A percentile compares a stretch with the other conserved stretches of the same genome.
These are phyloP conservation scores for Paramormyrops hopkinsi DNA, from an alignment of 2,797 vertebrate genomes.

Conservation along the genomic window DNA sequence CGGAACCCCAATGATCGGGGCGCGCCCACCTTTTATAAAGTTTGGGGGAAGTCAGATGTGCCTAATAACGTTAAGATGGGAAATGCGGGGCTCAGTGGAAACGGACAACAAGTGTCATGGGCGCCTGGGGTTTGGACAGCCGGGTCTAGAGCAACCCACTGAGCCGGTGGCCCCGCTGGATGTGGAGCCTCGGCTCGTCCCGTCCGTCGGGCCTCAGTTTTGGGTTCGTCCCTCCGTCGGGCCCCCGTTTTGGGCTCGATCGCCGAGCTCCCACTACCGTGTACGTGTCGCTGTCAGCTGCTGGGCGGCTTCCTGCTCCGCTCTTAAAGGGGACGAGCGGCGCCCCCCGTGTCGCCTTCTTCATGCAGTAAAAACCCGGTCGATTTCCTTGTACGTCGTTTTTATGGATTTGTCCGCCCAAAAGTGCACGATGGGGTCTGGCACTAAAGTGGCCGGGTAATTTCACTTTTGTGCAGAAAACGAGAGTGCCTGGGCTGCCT, in stretches of 20 bases:
- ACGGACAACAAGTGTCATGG: neutral
- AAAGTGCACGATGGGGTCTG: neutral
- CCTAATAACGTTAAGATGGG: neutral
- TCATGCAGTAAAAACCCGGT: too few species aligned
- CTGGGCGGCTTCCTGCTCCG: neutral
- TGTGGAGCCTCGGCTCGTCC: neutral
- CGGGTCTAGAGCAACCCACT: neutral
- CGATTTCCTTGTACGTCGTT: neutral
- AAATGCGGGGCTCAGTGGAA: neutral
- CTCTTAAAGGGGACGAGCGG: slow-evolving; percentile 19
- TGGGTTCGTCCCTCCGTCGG: neutral
- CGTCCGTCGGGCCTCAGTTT: neutral
- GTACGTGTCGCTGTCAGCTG: slow-evolving; percentile 21
- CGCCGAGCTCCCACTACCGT: slow-evolving; percentile 3
- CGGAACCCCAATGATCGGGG: neutral
- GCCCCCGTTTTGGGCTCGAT: neutral
- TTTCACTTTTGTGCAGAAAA: neutral
- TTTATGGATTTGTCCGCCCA: neutral
- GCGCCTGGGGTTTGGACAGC: neutral
- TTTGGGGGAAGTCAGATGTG: neutral
- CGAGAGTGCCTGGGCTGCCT: neutral
- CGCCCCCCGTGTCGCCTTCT: too few species aligned
- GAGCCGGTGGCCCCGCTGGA: neutral
- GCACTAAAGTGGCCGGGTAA: neutral
- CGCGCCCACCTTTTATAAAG: neutral